A percentile compares a stretch with the other conserved stretches of the same genome.
Evolutionary conservation across 2,113 vertebrate genomes (phyloP).

Genomic region (Gnathonemus echidnorhynchus): DNA sequence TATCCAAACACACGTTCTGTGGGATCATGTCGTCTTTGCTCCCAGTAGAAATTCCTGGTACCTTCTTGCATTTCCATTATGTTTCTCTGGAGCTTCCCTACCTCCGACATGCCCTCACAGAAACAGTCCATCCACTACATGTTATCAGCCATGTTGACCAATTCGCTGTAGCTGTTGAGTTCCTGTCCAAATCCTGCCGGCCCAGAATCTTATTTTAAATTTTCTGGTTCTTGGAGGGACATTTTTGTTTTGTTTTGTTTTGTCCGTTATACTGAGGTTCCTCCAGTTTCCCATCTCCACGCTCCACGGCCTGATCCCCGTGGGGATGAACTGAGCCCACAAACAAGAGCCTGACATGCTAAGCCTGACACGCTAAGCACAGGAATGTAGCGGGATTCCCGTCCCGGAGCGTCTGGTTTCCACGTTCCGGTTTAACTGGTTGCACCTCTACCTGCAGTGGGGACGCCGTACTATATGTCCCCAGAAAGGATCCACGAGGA

Average conservation of each 20-base stretch:
- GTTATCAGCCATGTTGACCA: not conserved
- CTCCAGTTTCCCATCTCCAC: not conserved
- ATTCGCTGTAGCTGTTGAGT: not conserved
- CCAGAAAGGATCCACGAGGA: conserved; percentile 70
- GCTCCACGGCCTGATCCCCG: not conserved
- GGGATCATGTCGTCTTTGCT: not conserved
- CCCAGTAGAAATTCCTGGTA: not conserved
- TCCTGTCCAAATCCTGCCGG: not conserved
- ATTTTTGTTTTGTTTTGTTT: not conserved
- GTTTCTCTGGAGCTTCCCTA: not conserved
- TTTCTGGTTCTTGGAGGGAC: not conserved
- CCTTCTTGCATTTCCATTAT: not conserved
- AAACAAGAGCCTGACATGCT: not conserved
- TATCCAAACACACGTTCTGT: not conserved
- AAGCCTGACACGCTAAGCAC: not conserved
- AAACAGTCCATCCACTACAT: not conserved
- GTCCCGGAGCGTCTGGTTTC: not conserved
- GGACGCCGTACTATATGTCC: conserved; percentile 87
- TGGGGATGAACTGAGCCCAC: not conserved
- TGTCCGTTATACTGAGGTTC: not conserved
- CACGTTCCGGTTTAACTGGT: not conserved
- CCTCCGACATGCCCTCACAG: not conserved
- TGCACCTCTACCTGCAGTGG: conserved; percentile 67
- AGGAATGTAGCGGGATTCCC: not conserved
- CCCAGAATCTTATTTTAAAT: not conserved